Percentiles rank a stretch among this genome's conserved stretches.
Conservation (phyloP, 2,113 vertebrate species). For the Calonectris borealis region DNA sequence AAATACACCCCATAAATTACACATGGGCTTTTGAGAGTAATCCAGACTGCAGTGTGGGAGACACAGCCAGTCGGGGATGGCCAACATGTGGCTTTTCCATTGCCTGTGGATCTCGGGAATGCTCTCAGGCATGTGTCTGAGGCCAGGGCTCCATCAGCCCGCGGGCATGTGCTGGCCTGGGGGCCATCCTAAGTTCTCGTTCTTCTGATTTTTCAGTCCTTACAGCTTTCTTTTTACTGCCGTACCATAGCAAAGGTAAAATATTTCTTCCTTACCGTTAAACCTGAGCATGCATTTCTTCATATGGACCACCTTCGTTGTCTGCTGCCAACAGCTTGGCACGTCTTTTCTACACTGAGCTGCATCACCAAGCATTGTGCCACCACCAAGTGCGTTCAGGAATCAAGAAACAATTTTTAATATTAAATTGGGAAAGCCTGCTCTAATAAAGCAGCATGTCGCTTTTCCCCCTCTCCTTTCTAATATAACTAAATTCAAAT, state of each 20-base stretch:
- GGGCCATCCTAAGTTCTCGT: background rate
- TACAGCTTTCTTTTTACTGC: background rate
- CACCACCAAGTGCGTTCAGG: background rate
- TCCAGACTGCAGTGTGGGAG: background rate
- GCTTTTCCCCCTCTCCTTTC: background rate
- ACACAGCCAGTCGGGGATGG: background rate
- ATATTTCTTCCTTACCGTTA: background rate
- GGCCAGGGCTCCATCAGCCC: background rate
- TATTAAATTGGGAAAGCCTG: background rate
- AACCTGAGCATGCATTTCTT: background rate
- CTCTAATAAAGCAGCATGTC: background rate
- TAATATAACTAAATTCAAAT: slow-evolving; percentile 7
- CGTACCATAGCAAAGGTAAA: background rate
- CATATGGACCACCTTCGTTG: background rate
- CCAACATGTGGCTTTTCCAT: slow-evolving; percentile 21
- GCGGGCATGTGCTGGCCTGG: background rate
- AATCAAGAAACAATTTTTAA: background rate
- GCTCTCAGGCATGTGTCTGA: slow-evolving; percentile 11
- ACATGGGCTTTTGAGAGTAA: background rate
- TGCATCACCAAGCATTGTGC: background rate
- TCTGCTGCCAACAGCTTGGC: background rate
- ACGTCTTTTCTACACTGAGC: background rate
- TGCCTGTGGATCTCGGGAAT: background rate
- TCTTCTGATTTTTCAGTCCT: background rate
- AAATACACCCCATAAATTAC: slow-evolving; percentile 29